A percentile compares a stretch with the other conserved stretches of the same genome.
Evolutionary conservation across 2,888 invertebrate genomes (phyloP).

Genomic region (Pantelozetes paolii): DNA sequence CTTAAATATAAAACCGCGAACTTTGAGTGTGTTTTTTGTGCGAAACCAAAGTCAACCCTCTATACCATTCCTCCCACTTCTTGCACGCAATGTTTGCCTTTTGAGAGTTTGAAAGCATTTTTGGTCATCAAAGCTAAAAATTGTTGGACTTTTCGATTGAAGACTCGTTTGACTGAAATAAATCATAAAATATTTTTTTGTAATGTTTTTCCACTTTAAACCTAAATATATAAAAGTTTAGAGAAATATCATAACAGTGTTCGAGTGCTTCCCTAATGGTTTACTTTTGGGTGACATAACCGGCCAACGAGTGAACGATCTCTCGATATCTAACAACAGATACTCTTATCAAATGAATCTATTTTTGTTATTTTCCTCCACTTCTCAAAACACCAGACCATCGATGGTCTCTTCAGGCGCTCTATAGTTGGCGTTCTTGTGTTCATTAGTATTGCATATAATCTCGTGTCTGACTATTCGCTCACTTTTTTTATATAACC

Average conservation of each 20-base stretch:
- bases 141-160: background rate
- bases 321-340: background rate
- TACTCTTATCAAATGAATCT: background rate
- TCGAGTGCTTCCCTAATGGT: slow-evolving; percentile 28
- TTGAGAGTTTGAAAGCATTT: slow-evolving; percentile 9
- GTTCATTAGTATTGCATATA: slow-evolving; percentile 34
- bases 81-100: background rate
- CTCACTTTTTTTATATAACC: background rate
- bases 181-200: slow-evolving; percentile 2
- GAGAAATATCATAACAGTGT: background rate
- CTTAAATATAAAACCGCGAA: slow-evolving; percentile 14
- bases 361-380: background rate
- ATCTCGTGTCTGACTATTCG: slow-evolving; percentile 11
- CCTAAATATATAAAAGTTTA: slow-evolving; percentile 4
- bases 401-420: background rate
- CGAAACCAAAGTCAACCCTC: background rate
- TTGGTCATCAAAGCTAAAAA: background rate
- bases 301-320: background rate
- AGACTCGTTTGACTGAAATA: background rate
- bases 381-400: background rate
- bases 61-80: background rate
- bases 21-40: background rate
- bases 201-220: slow-evolving; percentile 19
- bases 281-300: slow-evolving; percentile 19
- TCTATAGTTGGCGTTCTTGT: slow-evolving; percentile 1